phyloP scores from a whole-genome alignment of 2,888 invertebrate species.

The Caenorhabditis macrosperma region DNA sequence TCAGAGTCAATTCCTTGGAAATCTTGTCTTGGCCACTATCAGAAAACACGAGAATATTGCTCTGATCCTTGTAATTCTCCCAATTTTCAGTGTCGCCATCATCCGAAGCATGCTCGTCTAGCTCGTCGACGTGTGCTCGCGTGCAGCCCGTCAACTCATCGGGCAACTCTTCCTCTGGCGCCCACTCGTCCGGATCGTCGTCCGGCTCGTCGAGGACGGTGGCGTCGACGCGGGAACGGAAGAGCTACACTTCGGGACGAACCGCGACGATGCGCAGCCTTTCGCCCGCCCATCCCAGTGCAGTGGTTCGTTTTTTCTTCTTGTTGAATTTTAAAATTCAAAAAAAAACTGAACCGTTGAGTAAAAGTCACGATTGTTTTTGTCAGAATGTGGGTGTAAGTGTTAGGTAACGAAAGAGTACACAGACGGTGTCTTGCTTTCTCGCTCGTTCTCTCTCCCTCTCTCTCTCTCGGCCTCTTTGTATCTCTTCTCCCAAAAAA shows the following conservation, averaged over 20 bases:
- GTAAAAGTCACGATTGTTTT: background rate
- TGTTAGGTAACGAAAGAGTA: background rate
- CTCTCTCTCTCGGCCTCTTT: no score
- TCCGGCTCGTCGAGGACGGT: constrained; percentile 18
- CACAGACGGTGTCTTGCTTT: background rate
- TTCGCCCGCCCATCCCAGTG: constrained; percentile 66
- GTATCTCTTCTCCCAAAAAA: background rate
- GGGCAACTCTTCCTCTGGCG: background rate
- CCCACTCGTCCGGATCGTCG: background rate
- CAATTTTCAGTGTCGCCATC: constrained; percentile 63
- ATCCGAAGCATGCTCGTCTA: constrained; percentile 61
- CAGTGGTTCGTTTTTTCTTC: constrained; percentile 55
- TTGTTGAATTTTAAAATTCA: background rate
- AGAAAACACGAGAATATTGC: no score
- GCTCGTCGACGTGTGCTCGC: constrained; percentile 49
- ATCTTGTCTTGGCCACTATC: no score
- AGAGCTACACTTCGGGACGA: constrained; percentile 29
- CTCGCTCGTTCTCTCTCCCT: background rate
- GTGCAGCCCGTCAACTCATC: background rate
- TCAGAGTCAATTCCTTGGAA: no score
- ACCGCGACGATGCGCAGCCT: constrained; percentile 50
- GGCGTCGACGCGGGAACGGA: constrained; percentile 38
- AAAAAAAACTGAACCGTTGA: constrained; percentile 1
- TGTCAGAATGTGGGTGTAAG: no score
- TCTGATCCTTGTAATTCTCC: background rate